A percentile compares a stretch with the other conserved stretches of the same genome.
phyloP scores from a whole-genome alignment of 2,113 vertebrate genomes.

The Nycticryphes semicollaris region DNA sequence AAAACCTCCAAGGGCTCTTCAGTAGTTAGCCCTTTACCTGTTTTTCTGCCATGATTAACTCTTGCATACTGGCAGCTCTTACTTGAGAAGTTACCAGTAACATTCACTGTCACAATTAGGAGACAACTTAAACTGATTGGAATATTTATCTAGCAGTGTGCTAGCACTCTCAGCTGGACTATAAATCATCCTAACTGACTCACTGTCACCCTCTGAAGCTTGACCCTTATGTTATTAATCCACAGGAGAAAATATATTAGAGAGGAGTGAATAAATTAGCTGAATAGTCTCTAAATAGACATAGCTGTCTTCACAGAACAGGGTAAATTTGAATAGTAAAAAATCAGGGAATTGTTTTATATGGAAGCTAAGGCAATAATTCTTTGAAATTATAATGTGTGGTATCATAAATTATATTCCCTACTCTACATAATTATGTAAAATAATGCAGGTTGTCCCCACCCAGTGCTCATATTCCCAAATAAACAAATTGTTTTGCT shows the following conservation, averaged over 20 bases:
- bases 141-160: conserved; percentile 47
- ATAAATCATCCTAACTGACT: conserved; percentile 54
- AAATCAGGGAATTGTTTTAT: background rate
- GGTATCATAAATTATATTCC: background rate
- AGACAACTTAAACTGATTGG: conserved; percentile 23
- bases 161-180: conserved; percentile 22
- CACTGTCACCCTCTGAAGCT: conserved; percentile 36
- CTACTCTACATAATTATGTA: background rate
- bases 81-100: background rate
- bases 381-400: background rate
- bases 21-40: background rate
- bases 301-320: background rate
- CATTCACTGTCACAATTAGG: background rate
- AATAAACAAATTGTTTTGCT: background rate
- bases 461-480: background rate
- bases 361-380: background rate
- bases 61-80: background rate
- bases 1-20: background rate
- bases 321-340: background rate
- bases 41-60: background rate
- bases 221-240: conserved; percentile 61
- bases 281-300: conserved; percentile 25
- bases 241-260: conserved; percentile 39
- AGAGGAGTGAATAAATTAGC: conserved; percentile 44
- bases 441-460: background rate